Evolutionary conservation across 1,140 invertebrate species (phyloP).

Genomic region (Harpegnathos saltator): DNA sequence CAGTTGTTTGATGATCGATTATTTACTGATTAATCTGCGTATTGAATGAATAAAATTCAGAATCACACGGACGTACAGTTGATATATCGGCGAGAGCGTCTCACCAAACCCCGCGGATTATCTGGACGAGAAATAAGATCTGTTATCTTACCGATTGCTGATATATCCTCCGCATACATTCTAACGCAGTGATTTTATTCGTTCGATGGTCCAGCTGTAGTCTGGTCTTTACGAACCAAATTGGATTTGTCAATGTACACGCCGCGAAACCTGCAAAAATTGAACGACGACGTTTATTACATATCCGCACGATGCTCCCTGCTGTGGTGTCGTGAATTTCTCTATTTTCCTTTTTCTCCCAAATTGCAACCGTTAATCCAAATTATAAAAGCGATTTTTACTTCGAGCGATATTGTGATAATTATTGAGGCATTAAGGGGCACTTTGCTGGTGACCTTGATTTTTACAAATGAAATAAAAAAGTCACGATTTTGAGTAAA

Average conservation of each 20-base stretch:
- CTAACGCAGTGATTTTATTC: conserved; percentile 90
- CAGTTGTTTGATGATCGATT: too few relatives aligned
- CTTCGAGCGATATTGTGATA: neutral
- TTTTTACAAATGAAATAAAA: too few relatives aligned
- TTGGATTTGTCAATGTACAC: conserved; percentile 98
- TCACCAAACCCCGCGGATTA: neutral
- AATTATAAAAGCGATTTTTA: conserved; percentile 1
- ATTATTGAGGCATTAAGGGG: too few relatives aligned
- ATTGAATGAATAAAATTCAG: too few relatives aligned
- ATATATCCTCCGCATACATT: conserved; percentile 94
- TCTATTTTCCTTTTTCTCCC: conserved; percentile 1
- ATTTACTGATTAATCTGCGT: too few relatives aligned
- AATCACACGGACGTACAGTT: neutral
- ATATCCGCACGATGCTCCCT: conserved; percentile 9
- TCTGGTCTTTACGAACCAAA: conserved; percentile 99
- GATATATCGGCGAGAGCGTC: neutral
- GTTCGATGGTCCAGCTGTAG: conserved; percentile 97
- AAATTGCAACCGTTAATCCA: neutral
- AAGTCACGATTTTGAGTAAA: too few relatives aligned
- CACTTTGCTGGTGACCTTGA: too few relatives aligned
- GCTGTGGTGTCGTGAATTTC: neutral
- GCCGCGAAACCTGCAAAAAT: conserved; percentile 95
- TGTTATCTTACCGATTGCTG: conserved; percentile 88
- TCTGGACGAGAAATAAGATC: conserved; percentile 22
- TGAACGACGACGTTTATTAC: conserved; percentile 65